Percentiles rank a stretch among this genome's conserved stretches.
Conservation (phyloP, 2,797 vertebrate genomes). For the Limnodromus scolopaceus region DNA sequence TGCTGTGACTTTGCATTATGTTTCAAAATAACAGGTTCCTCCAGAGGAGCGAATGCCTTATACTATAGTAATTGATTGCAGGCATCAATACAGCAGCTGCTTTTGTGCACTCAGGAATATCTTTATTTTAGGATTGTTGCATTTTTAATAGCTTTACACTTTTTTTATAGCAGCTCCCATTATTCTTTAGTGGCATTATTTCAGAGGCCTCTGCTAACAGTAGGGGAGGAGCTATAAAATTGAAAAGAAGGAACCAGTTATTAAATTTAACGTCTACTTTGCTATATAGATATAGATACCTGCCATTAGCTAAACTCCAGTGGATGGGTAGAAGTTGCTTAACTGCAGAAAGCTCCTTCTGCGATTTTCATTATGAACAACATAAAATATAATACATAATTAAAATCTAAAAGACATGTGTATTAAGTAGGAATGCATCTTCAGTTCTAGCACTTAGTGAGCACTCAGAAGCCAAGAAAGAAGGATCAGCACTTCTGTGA, state of each 20-base stretch:
- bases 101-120: constrained; percentile 59
- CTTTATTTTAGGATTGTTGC: constrained; percentile 48
- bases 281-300: background rate
- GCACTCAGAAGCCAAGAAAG: background rate
- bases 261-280: constrained; percentile 5
- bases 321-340: background rate
- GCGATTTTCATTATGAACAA: background rate
- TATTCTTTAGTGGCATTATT: constrained; percentile 34
- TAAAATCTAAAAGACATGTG: background rate
- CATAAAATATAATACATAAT: background rate
- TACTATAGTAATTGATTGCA: constrained; percentile 63
- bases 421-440: background rate
- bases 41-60: constrained; percentile 31
- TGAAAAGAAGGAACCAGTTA: background rate
- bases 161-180: constrained; percentile 21
- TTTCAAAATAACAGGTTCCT: constrained; percentile 73
- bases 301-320: background rate
- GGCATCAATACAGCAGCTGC: constrained; percentile 35
- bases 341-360: background rate
- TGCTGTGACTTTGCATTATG: constrained; percentile 71
- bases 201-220: background rate
- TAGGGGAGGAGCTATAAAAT: constrained; percentile 26
- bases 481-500: background rate
- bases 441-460: background rate
- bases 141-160: constrained; percentile 36